Evolutionary conservation across 2,888 invertebrate genomes (phyloP), one percentile per base, ranked within the genome.

Genomic region (Gastracanthus pulcherrimus): DNA sequence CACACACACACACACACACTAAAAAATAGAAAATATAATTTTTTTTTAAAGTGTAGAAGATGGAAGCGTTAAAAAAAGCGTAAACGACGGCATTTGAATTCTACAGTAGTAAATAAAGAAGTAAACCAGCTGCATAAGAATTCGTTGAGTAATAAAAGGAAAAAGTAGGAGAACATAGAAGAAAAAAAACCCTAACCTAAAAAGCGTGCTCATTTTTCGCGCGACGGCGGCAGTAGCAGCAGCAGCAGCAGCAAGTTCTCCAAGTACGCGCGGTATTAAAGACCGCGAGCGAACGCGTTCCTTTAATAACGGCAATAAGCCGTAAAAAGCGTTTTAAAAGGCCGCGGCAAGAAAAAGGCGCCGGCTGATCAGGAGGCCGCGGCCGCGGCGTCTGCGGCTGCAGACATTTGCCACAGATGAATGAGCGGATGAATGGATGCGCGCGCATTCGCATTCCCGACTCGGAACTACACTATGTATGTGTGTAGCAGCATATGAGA

Each of bases 351-450:
- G 34, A 77, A 81, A 78, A 78, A 69, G 31, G 62, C 69, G 66
- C 19, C 36, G 67, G 34, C 70, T 55, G 80, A 67, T 80, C 75
- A 69, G 45, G 13, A 13, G n/a, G 11, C 55, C 55, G 36, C 62
- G 31, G 41, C 51, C 16, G 51, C 62, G n/a, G 11, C 55, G 23
- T n/a, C 62, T 26, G 41, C 51, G 7, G 51, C 62, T 11, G 75
- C 76, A 34, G 75, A 77, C 64, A 64, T 75, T 82, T 60, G 60
- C 77, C 71, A 41, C 82, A 67, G 80, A 82, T 82, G 82, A 82
- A 84, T 72, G 82, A 83, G 83, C 79, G 82, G 82, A 88, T 86
- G 88, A 88, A 89, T 87, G 87, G 86, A 85, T 80, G 78, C 31
- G 69, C 84, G 84, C 71, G 38, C n/a, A n/a, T 80, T 84, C 85